A percentile compares a stretch with the other conserved stretches of the same genome.
phyloP scores from a whole-genome alignment of 2,797 vertebrate species.

The Clarias pachynema region DNA sequence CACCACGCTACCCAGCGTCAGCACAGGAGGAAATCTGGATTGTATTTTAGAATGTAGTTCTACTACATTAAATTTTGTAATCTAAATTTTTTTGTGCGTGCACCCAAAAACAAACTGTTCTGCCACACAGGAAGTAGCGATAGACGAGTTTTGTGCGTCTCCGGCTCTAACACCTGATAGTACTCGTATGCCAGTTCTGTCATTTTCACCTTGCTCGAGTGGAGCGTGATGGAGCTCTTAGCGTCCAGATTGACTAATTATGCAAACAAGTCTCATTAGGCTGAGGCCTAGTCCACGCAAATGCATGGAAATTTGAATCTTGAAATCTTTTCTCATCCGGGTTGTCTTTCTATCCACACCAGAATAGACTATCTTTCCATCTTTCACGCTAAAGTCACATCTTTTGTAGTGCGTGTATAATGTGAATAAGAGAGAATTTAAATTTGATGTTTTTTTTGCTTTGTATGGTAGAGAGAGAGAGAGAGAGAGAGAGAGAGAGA shows the following conservation, averaged over 20 bases:
- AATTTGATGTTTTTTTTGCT: not conserved
- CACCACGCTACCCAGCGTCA: no score
- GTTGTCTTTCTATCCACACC: not conserved
- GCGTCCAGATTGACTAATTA: slow-evolving; percentile 20
- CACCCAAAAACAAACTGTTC: not conserved
- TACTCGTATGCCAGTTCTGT: slow-evolving; percentile 2
- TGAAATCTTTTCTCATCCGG: not conserved
- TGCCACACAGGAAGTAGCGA: not conserved
- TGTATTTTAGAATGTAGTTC: no score
- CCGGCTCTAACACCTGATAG: slow-evolving; percentile 9
- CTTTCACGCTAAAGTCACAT: not conserved
- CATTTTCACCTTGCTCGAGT: slow-evolving; percentile 18
- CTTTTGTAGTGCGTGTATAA: not conserved
- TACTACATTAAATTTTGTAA: no score
- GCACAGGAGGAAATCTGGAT: not conserved
- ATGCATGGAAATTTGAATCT: not conserved
- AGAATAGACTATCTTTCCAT: not conserved
- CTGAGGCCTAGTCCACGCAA: not conserved
- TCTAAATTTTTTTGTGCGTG: not conserved
- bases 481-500: not conserved
- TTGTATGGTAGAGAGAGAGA: not conserved
- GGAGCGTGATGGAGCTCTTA: not conserved
- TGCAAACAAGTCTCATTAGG: slow-evolving; percentile 17
- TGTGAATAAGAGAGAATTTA: not conserved
- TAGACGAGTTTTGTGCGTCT: not conserved